A percentile compares a stretch with the other conserved stretches of the same genome.
These are phyloP conservation scores for Artibeus jamaicensis DNA, from an alignment of 2,797 vertebrate species.

Conservation along the genomic window DNA sequence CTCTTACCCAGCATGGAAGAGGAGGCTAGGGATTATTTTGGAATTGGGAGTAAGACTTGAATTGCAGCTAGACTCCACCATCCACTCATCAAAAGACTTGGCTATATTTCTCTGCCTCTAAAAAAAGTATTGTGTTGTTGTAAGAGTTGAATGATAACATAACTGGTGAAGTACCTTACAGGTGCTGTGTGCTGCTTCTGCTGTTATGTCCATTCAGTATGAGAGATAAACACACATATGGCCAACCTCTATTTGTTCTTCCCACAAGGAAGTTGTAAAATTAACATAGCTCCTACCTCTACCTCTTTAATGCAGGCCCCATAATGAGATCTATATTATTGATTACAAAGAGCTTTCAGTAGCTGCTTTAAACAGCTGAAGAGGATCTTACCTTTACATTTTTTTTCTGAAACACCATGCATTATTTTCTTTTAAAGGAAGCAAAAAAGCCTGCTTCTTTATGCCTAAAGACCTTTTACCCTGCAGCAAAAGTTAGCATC, in stretches of 20 bases:
- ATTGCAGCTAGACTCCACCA: not conserved
- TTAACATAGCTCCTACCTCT: slow-evolving; percentile 69
- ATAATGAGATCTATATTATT: slow-evolving; percentile 73
- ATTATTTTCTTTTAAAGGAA: slow-evolving; percentile 24
- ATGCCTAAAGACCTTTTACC: slow-evolving; percentile 60
- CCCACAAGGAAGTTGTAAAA: slow-evolving; percentile 61
- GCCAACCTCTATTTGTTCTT: slow-evolving; percentile 37
- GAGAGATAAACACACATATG: not conserved
- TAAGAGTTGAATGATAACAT: not conserved
- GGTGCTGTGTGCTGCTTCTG: not conserved
- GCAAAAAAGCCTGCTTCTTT: slow-evolving; percentile 42
- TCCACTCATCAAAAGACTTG: not conserved
- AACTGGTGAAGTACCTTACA: not conserved
- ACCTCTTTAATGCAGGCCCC: slow-evolving; percentile 62
- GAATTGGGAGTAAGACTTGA: not conserved
- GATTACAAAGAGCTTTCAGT: slow-evolving; percentile 70
- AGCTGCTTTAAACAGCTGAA: slow-evolving; percentile 68
- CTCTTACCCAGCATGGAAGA: not conserved
- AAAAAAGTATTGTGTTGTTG: not conserved
- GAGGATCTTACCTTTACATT: slow-evolving; percentile 54
- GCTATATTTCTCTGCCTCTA: not conserved
- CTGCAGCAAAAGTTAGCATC: slow-evolving; percentile 54
- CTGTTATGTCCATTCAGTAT: not conserved
- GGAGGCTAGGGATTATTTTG: not conserved
- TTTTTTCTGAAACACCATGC: slow-evolving; percentile 20